Evolutionary conservation across 2,797 vertebrate genomes (phyloP).

Genomic region (Oreonectes daqikongensis): DNA sequence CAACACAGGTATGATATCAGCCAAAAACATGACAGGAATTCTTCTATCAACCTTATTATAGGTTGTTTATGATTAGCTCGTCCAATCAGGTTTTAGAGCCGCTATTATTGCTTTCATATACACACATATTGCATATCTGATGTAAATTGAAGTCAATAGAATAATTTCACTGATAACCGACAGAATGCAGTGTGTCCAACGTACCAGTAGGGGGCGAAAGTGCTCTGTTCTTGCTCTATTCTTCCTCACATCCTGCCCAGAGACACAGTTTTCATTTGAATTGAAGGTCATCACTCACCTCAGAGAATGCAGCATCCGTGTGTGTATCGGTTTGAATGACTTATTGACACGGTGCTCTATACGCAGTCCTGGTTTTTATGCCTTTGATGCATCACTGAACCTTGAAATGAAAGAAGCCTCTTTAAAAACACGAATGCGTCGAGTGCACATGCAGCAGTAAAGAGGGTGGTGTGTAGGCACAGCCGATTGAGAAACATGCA

Average conservation of each 20-base stretch:
- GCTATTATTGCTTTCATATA: not conserved
- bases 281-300: slow-evolving; percentile 58
- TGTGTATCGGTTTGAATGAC: slow-evolving; percentile 11
- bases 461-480: not conserved
- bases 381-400: not conserved
- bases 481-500: not conserved
- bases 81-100: slow-evolving; percentile 3
- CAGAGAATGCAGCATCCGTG: slow-evolving; percentile 37
- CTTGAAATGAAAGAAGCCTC: slow-evolving; percentile 16
- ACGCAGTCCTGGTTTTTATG: not conserved
- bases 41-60: not conserved
- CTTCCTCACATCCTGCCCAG: slow-evolving; percentile 54
- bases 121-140: not conserved
- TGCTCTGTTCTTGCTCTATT: slow-evolving; percentile 5
- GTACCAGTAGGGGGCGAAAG: slow-evolving; percentile 46
- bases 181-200: slow-evolving; percentile 25
- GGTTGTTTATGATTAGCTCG: not conserved
- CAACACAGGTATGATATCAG: slow-evolving; percentile 79
- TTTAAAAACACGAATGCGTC: not conserved
- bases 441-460: not conserved
- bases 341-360: not conserved
- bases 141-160: not conserved
- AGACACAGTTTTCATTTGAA: slow-evolving; percentile 44
- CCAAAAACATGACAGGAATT: too few species aligned
- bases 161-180: not conserved